Evolutionary conservation across 2,888 invertebrate genomes (phyloP).

Genomic region (Actias luna): DNA sequence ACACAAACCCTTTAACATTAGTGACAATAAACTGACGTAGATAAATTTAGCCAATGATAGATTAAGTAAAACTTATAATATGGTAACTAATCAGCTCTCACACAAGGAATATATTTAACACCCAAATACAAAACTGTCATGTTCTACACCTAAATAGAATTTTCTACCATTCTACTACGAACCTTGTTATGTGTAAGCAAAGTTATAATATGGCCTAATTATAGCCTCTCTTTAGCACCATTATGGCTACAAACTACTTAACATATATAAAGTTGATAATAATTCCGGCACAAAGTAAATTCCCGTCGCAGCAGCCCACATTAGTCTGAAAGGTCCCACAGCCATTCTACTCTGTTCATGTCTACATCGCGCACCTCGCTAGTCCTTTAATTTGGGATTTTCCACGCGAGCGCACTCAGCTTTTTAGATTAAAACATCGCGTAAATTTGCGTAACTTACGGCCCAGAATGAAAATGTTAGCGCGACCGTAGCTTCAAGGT

Average conservation of each 20-base stretch:
- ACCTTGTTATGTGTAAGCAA: background rate
- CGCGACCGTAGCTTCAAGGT: slow-evolving; percentile 46
- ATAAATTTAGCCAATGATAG: no score
- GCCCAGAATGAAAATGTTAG: slow-evolving; percentile 44
- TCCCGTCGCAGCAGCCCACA: background rate
- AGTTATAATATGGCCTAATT: background rate
- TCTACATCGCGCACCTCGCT: slow-evolving; percentile 12
- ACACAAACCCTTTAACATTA: no score
- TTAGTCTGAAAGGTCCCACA: slow-evolving; percentile 9
- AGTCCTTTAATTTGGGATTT: slow-evolving; percentile 48
- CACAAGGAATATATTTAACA: no score
- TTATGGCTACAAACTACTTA: background rate
- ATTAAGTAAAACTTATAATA: no score
- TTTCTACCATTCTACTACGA: no score
- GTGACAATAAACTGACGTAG: no score
- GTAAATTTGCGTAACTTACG: slow-evolving; percentile 57
- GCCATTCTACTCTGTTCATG: slow-evolving; percentile 16
- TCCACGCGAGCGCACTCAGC: slow-evolving; percentile 42
- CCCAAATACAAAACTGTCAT: no score
- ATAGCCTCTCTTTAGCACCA: background rate
- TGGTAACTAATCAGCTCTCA: no score
- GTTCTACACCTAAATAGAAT: no score
- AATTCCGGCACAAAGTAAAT: slow-evolving; percentile 3
- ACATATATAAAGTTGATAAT: background rate
- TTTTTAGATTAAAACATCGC: slow-evolving; percentile 60